phyloP scores from a whole-genome alignment of 1,140 invertebrate genomes.

The Orchestia grillus region DNA sequence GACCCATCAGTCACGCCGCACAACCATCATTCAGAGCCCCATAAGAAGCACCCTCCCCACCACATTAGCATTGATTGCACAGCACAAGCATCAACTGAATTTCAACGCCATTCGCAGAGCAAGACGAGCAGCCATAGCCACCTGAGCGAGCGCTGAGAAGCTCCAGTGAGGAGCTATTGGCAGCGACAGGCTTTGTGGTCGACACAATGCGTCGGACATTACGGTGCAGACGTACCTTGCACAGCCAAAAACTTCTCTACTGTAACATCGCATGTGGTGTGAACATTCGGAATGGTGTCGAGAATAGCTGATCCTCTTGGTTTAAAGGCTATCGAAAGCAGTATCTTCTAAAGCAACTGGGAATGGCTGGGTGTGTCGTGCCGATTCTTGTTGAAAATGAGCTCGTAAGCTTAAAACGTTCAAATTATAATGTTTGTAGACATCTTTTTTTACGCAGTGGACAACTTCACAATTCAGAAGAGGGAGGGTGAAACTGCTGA shows the following conservation, averaged over 20 bases:
- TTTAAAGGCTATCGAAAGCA: neutral
- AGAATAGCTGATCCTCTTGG: neutral
- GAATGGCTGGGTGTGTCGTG: neutral
- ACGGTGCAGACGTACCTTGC: neutral
- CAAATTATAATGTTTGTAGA: too few species aligned
- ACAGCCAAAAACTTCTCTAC: neutral
- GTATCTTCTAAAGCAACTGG: neutral
- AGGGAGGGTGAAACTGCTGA: too few species aligned
- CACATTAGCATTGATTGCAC: slow-evolving; percentile 1
- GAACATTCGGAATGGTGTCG: neutral
- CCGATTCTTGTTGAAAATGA: too few species aligned
- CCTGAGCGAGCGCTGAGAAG: neutral
- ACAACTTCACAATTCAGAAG: too few species aligned
- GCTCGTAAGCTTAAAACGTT: too few species aligned
- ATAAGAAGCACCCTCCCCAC: neutral
- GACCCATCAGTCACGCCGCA: neutral
- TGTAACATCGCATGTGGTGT: neutral
- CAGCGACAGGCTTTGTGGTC: neutral
- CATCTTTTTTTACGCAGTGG: too few species aligned
- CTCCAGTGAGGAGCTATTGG: neutral
- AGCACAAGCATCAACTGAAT: neutral
- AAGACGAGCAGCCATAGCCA: neutral
- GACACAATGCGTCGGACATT: neutral
- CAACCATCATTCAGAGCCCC: neutral
- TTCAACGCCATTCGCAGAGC: neutral